Base-by-base conservation (phyloP, 2,888 invertebrate genomes). In the Parochlus steinenii region DNA sequence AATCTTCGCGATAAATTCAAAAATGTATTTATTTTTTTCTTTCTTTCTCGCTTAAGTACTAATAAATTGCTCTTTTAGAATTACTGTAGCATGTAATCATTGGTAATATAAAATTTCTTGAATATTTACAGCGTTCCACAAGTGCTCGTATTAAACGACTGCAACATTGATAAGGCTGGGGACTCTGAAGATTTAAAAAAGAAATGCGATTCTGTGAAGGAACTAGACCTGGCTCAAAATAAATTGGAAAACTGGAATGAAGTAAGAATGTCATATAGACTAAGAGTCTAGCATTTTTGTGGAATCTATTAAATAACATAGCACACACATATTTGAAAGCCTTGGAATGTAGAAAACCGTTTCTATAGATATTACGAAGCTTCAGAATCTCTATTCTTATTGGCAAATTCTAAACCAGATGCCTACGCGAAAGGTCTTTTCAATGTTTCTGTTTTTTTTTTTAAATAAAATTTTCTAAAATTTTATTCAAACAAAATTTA, bases 181-280 rank as follows among this genome's bases (percentile, higher is more conserved):
- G 80, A 81, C 52, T 75, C 79, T 34, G 71, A 75, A 41, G 74
- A 71, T 41, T 65, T 89, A 37, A 73, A 77, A 24, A 78, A 76
- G 46, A 83, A 83, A 55, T 89, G 86, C 54, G 75, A 78, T 34
- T 76, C 80, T 47, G 90, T 93, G n/a, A 78, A 83, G 46, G 93
- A 93, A 57, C 67, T 93, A 45, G 93, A 95, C 56, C 67, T 95
- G 47, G 89, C 92, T 25, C 85, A 90, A 54, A 95, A 95, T 58
- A 79, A 81, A 54, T 68, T 93, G 15, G 72, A 74, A 40, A 74
- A 82, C 50, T 90, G 92, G 89, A 69, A 72, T 46, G 89, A 93
- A 69, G 85, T 82, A 61, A 58, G 52, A 40, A 25, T 22, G 29
- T 6, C 25, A 12, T 28, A 17, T 16, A n/a, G 2, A 6, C 23